These are phyloP conservation scores for Atta texana DNA, from an alignment of 1,140 invertebrate genomes.

Conservation along the genomic window DNA sequence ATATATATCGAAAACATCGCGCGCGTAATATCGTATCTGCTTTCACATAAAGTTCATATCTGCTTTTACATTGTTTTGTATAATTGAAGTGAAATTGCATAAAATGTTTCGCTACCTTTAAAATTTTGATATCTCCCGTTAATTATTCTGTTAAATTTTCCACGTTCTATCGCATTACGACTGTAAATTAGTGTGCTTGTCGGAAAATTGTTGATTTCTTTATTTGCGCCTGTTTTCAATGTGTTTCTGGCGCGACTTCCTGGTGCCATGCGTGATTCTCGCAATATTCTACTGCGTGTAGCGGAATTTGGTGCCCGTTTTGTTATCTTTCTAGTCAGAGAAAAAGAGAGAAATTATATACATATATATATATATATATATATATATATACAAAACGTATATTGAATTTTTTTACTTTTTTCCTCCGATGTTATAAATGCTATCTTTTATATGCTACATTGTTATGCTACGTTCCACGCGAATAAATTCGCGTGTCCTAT, in stretches of 20 bases:
- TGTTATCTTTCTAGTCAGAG: conserved; percentile 1
- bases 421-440: neutral
- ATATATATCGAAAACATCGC: conserved; percentile 14
- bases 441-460: neutral
- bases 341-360: neutral
- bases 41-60: conserved; percentile 32
- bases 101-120: conserved; percentile 23
- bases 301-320: neutral
- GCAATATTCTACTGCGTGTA: neutral
- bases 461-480: neutral
- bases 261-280: neutral
- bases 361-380: neutral
- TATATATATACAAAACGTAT: no score
- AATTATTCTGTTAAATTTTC: conserved; percentile 25
- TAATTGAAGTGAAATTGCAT: conserved; percentile 40
- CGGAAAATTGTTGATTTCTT: conserved; percentile 19
- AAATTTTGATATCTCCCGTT: conserved; percentile 16
- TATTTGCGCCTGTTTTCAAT: neutral
- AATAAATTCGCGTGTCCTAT: neutral
- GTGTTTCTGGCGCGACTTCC: neutral
- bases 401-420: neutral
- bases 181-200: neutral
- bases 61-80: conserved; percentile 30
- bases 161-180: neutral
- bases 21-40: conserved; percentile 9